Conservation (phyloP, 2,797 vertebrate species). For the Enteromius argenteus region DNA sequence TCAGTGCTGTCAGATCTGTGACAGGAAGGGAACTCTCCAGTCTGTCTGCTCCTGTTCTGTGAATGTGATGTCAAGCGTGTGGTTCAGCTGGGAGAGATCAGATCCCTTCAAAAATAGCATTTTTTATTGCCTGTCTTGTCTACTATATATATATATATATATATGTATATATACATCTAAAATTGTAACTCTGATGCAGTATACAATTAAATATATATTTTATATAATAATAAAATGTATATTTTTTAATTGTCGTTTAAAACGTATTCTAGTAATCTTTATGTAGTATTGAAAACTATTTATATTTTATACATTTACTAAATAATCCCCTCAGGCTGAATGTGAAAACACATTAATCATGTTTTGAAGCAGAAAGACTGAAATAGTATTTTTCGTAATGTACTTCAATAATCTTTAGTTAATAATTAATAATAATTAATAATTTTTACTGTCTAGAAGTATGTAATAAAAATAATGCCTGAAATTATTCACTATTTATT, state of each 20-base stretch:
- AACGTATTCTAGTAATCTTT: too few relatives aligned
- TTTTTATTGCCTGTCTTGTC: conserved; percentile 24
- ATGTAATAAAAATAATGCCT: background rate
- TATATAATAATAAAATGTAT: too few relatives aligned
- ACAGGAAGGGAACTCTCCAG: background rate
- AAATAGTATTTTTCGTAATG: too few relatives aligned
- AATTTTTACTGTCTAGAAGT: background rate
- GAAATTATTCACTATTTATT: background rate
- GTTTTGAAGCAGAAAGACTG: background rate
- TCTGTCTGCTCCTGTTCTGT: background rate
- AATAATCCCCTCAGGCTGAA: too few relatives aligned
- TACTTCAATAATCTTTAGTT: too few relatives aligned
- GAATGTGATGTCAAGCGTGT: background rate
- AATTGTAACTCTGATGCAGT: background rate
- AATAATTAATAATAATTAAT: too few relatives aligned
- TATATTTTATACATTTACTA: too few relatives aligned
- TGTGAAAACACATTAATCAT: background rate
- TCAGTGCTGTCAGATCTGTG: conserved; percentile 12
- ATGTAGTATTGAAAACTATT: too few relatives aligned
- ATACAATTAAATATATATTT: too few relatives aligned
- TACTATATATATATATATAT: conserved; percentile 13
- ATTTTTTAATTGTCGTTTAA: too few relatives aligned
- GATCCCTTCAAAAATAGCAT: conserved; percentile 7
- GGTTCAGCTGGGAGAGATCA: conserved; percentile 27
- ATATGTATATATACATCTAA: too few relatives aligned